Conservation (phyloP, 2,888 invertebrate genomes). For the Luffia ferchaultella region DNA sequence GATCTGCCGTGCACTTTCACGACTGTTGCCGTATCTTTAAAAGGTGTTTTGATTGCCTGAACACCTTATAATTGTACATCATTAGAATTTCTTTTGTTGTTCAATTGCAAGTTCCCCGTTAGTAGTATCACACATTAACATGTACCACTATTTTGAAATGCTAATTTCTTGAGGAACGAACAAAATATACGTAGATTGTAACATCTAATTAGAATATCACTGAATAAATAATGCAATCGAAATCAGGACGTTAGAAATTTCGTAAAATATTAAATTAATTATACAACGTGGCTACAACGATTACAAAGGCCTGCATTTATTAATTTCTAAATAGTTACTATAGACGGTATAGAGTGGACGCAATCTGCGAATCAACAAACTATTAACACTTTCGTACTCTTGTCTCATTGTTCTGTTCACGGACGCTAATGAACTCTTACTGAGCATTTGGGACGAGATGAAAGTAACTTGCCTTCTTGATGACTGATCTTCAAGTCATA, state of each 20-base stretch:
- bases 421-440: conserved; percentile 47
- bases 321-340: no score
- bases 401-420: conserved; percentile 35
- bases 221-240: no score
- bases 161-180: no score
- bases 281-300: no score
- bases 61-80: neutral
- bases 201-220: no score
- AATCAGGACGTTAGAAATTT: no score
- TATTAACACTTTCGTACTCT: conserved; percentile 20
- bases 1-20: conserved; percentile 29
- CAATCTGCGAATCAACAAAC: conserved; percentile 33
- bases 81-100: neutral
- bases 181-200: no score
- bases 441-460: conserved; percentile 26
- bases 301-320: no score
- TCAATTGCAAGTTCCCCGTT: neutral
- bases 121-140: no score
- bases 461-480: conserved; percentile 31
- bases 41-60: neutral
- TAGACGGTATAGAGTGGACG: conserved; percentile 27
- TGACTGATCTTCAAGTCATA: no score
- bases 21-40: conserved; percentile 17
- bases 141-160: no score
- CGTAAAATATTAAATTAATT: no score